These are phyloP conservation scores for Ascaphus truei DNA, from an alignment of 2,113 vertebrate genomes.

Conservation along the genomic window DNA sequence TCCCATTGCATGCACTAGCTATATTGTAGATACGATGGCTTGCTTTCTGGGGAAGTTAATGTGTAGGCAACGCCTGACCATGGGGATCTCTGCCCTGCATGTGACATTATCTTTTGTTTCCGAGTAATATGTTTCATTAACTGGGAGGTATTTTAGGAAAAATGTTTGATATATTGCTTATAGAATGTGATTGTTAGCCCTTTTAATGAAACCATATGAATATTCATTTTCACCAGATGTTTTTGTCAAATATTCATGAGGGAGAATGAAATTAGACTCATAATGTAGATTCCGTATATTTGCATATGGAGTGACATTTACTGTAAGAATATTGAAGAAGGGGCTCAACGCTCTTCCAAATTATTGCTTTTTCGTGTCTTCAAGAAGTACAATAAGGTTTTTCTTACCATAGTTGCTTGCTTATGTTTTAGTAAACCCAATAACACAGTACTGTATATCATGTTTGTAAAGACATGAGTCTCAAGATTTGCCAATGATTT, in stretches of 20 bases:
- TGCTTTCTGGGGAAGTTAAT: too few relatives aligned
- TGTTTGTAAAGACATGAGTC: too few relatives aligned
- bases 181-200: slow-evolving; percentile 1
- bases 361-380: slow-evolving; percentile 5
- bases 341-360: slow-evolving; percentile 5
- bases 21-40: too few relatives aligned
- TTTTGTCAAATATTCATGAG: slow-evolving; percentile 29
- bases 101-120: neutral
- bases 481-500: too few relatives aligned
- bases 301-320: slow-evolving; percentile 19
- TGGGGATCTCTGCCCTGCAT: too few relatives aligned
- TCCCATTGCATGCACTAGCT: too few relatives aligned
- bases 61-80: too few relatives aligned
- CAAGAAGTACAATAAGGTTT: slow-evolving; percentile 6
- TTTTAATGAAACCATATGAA: slow-evolving; percentile 18
- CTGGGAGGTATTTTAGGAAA: neutral
- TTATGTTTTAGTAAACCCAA: too few relatives aligned
- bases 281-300: slow-evolving; percentile 11
- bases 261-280: slow-evolving; percentile 16
- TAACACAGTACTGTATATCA: too few relatives aligned
- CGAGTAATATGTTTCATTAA: neutral
- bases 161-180: slow-evolving; percentile 7
- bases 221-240: slow-evolving; percentile 30
- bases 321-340: slow-evolving; percentile 23
- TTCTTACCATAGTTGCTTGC: too few relatives aligned